Percentiles rank a stretch among this genome's conserved stretches.
Conservation (phyloP, 2,113 vertebrate genomes). For the Conger conger region DNA sequence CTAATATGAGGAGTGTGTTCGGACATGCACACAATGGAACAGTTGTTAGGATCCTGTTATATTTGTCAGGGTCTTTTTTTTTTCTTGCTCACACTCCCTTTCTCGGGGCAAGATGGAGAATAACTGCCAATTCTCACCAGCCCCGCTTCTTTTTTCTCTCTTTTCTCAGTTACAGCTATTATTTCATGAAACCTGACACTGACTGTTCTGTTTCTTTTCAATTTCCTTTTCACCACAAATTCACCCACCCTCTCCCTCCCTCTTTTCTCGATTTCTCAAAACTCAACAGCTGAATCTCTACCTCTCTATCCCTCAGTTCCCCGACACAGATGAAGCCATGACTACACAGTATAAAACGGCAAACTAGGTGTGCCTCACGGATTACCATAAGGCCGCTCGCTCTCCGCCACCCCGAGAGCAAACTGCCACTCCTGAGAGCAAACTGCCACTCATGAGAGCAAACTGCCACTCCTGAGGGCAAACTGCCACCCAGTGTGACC, state of each 20-base stretch:
- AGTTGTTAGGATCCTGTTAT: constrained; percentile 76
- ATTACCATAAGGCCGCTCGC: not conserved
- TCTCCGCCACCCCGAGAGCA: not conserved
- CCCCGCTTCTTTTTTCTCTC: constrained; percentile 73
- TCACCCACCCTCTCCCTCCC: constrained; percentile 53
- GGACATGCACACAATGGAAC: constrained; percentile 65
- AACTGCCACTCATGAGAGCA: not conserved
- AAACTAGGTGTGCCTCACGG: not conserved
- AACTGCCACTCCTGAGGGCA: too few species aligned
- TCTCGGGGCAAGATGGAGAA: constrained; percentile 68
- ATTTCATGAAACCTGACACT: constrained; percentile 85
- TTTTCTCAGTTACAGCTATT: constrained; percentile 67
- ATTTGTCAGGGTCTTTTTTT: constrained; percentile 69
- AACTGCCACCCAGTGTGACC: not conserved
- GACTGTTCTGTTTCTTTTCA: constrained; percentile 84
- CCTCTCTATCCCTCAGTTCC: not conserved
- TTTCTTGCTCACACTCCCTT: constrained; percentile 43
- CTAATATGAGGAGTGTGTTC: constrained; percentile 42
- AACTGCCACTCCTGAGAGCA: not conserved
- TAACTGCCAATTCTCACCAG: constrained; percentile 76
- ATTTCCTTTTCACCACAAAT: constrained; percentile 83
- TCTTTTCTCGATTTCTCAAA: constrained; percentile 3
- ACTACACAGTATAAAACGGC: not conserved
- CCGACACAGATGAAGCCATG: not conserved
- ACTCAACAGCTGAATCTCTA: not conserved